Conservation (phyloP, 2,113 vertebrate species). For the Sylvietta virens region DNA sequence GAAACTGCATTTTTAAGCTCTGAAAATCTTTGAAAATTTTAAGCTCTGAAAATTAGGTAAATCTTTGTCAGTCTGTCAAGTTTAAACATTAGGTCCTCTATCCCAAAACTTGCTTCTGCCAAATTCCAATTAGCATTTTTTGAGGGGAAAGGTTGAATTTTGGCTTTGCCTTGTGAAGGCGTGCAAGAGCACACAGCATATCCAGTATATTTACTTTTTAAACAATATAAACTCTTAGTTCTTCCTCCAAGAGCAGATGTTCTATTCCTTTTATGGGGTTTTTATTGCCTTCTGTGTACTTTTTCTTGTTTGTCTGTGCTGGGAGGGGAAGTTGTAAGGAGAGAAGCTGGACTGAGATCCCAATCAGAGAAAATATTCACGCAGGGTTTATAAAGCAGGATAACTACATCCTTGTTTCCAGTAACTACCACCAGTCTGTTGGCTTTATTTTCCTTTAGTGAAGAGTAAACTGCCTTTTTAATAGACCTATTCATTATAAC, state of each 20-base stretch:
- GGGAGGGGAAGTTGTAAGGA: not conserved
- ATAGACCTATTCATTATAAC: not conserved
- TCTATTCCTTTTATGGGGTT: not conserved
- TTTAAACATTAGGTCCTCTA: not conserved
- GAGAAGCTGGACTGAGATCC: not conserved
- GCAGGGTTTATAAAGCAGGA: not conserved
- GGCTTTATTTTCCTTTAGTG: not conserved
- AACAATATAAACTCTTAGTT: not conserved
- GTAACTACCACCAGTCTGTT: not conserved
- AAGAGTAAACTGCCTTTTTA: constrained; percentile 7
- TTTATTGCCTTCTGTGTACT: not conserved
- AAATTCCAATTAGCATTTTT: not conserved
- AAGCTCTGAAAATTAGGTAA: not conserved
- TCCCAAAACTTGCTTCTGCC: not conserved
- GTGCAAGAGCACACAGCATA: not conserved
- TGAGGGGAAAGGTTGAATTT: not conserved
- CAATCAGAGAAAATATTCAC: not conserved
- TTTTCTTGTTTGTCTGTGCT: not conserved
- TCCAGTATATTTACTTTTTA: not conserved
- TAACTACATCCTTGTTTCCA: not conserved
- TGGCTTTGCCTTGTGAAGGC: not conserved
- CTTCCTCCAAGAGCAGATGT: not conserved
- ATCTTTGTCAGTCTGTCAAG: not conserved
- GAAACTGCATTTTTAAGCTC: not conserved
- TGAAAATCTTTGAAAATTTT: not conserved